Base-by-base conservation (phyloP, 2,888 invertebrate species). In the Agrypnus murinus region DNA sequence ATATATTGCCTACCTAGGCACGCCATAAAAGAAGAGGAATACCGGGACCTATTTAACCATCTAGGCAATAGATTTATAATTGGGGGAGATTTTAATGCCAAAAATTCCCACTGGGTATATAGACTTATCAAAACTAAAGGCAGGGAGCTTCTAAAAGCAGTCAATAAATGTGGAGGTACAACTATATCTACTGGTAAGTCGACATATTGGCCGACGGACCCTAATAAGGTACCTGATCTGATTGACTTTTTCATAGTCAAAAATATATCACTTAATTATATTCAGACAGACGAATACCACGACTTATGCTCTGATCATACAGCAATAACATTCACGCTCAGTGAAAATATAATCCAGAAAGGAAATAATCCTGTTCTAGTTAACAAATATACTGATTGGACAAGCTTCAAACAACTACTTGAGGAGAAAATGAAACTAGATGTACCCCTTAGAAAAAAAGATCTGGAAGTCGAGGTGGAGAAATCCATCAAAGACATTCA, bases 61-160 rank as follows among this genome's bases (percentile, higher is more conserved):
- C 34, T 55, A n/a, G 25, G 31, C 1, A n/a, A 12, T n/a, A 19
- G 31, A 8, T 53, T 53, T 34, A 38, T 58, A 38, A 19, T 19
- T 1, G 40, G 40, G 1, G 40, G 58, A 19, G 36, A 38, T 17
- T 58, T 25, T 15, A 53, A 53, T 8, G 34, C 58, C 10, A 40
- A 38, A 38, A 58, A 58, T 15, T 12, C 14, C 15, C 36, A 15
- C 32, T 58, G 38, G 58, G 58, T 38, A 36, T 58, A 14, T 9
- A 58, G 38, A 15, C 6, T 58, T 3, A 58, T 40, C 38, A 15
- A 19, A 55, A 55, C 55, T 0, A 32, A 32, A 5, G 55, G 15
- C 14, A 55, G 55, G 15, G 45, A 14, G 9, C 45, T 32, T 25
- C n/a, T n/a, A 4, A 32, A 31, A 50, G 25, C 31, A 50, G 6